Conservation (phyloP, 2,113 vertebrate species). For the Tricholaema leucomelas region DNA sequence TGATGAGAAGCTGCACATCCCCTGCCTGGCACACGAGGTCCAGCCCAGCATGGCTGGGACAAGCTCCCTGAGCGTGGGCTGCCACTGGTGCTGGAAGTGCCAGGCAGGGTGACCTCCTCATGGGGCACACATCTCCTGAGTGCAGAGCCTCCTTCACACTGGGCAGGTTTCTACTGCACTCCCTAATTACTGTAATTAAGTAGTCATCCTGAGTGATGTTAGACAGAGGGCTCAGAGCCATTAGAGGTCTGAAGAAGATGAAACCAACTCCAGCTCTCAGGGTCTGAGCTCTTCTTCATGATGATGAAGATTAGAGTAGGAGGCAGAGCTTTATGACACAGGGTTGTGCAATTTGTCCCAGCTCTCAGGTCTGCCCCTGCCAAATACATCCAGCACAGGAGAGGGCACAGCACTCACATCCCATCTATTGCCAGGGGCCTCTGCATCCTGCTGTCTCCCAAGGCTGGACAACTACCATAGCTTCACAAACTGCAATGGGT, state of each 20-base stretch:
- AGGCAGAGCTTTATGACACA: not conserved
- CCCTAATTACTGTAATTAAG: conserved; percentile 74
- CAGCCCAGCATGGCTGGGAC: not conserved
- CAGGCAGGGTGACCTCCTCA: not conserved
- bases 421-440: not conserved
- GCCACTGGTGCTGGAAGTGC: not conserved
- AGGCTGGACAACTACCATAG: not conserved
- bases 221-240: not conserved
- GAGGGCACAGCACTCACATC: not conserved
- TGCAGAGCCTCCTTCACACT: not conserved
- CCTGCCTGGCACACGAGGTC: not conserved
- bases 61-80: not conserved
- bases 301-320: not conserved
- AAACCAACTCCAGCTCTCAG: not conserved
- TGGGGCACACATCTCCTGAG: conserved; percentile 7
- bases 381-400: not conserved
- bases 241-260: not conserved
- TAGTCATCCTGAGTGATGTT: conserved; percentile 53
- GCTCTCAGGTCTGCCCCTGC: not conserved
- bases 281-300: not conserved
- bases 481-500: too few relatives aligned
- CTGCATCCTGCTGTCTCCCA: not conserved
- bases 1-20: too few relatives aligned
- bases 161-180: not conserved
- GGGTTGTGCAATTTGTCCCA: not conserved